These are phyloP conservation scores for Amorpha juglandis DNA, from an alignment of 2,888 invertebrate genomes.

Conservation along the genomic window DNA sequence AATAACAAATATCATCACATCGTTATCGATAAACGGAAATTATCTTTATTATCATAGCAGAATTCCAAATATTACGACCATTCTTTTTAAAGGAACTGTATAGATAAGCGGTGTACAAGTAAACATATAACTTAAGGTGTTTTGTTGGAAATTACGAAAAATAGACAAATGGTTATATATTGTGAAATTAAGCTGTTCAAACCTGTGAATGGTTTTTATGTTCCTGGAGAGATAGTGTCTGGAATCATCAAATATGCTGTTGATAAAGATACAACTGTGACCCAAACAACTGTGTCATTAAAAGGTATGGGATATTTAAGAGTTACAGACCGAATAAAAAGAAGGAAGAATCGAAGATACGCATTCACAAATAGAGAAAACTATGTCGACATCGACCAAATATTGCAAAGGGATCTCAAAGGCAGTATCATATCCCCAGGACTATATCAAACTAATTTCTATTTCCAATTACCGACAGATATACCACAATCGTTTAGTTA, in stretches of 20 bases:
- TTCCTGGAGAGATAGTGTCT: slow-evolving; percentile 45
- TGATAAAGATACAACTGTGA: slow-evolving; percentile 46
- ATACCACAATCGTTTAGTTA: slow-evolving; percentile 46
- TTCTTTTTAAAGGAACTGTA: neutral
- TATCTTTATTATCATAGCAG: neutral
- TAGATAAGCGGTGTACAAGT: neutral
- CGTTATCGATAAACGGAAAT: neutral
- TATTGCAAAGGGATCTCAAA: slow-evolving; percentile 35
- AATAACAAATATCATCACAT: neutral
- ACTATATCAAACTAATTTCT: slow-evolving; percentile 45
- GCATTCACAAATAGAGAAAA: slow-evolving; percentile 36
- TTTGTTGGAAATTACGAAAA: neutral
- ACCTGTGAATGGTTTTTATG: slow-evolving; percentile 44
- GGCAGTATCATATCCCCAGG: slow-evolving; percentile 34
- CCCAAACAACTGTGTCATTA: slow-evolving; percentile 45
- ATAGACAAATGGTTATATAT: slow-evolving; percentile 48
- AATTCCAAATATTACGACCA: neutral
- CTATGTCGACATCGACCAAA: slow-evolving; percentile 41
- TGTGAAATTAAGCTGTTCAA: slow-evolving; percentile 51
- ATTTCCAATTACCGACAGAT: slow-evolving; percentile 46
- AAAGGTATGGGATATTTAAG: slow-evolving; percentile 41
- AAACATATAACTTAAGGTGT: neutral
- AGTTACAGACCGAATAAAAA: slow-evolving; percentile 29
- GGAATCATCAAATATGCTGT: slow-evolving; percentile 53
- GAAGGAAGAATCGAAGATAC: slow-evolving; percentile 24